Percentiles rank a stretch among this genome's conserved stretches.
Evolutionary conservation across 2,797 vertebrate species (phyloP).

Genomic region (Mycteria americana): DNA sequence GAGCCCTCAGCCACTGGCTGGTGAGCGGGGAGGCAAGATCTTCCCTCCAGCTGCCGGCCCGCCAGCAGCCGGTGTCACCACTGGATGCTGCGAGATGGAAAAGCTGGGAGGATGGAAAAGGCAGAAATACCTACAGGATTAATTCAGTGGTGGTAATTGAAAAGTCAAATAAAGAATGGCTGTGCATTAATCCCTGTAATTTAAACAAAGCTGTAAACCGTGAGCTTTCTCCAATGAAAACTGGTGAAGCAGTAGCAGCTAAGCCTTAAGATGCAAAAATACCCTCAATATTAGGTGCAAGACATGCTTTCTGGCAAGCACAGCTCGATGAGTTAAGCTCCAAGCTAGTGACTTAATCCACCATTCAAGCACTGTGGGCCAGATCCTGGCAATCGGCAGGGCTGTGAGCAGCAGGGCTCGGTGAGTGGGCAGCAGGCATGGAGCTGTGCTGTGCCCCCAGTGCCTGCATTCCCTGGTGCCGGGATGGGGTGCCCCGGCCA

Average conservation of each 20-base stretch:
- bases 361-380: neutral
- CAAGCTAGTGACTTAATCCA: constrained; percentile 16
- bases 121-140: constrained; percentile 15
- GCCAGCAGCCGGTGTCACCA: neutral
- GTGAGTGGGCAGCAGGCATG: neutral
- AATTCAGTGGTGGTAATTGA: constrained; percentile 33
- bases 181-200: constrained; percentile 25
- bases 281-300: constrained; percentile 37
- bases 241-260: constrained; percentile 40
- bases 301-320: constrained; percentile 29
- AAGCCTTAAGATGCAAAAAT: constrained; percentile 50
- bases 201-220: constrained; percentile 51
- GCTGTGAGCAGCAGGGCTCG: neutral
- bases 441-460: accelerated
- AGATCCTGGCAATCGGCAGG: neutral
- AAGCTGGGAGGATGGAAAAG: constrained; percentile 46
- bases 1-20: accelerated
- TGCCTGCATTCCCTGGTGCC: neutral
- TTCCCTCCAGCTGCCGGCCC: neutral
- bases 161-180: constrained; percentile 56
- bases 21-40: accelerated
- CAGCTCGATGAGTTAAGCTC: constrained; percentile 30
- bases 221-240: constrained; percentile 36
- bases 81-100: neutral
- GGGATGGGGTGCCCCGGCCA: neutral